Evolutionary conservation across 2,113 vertebrate genomes (phyloP).

Genomic region (Microcebus lehilahytsara): DNA sequence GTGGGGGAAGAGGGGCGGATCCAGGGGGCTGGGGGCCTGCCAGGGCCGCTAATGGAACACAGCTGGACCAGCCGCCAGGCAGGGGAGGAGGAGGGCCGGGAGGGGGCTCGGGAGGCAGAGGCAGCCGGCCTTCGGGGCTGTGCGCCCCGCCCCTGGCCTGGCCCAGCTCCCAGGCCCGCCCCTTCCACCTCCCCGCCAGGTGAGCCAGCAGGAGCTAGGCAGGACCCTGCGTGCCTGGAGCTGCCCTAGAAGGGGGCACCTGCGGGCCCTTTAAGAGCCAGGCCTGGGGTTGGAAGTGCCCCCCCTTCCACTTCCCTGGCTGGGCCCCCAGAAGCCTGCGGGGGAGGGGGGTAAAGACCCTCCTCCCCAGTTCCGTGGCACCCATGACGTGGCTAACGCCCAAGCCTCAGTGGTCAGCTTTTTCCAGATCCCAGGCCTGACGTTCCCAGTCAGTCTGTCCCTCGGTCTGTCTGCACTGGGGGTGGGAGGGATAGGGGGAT

Average conservation of each 20-base stretch:
- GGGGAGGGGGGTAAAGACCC: constrained; percentile 44
- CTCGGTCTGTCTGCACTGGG: neutral
- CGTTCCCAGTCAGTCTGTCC: constrained; percentile 33
- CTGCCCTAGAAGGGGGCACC: constrained; percentile 63
- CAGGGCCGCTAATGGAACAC: constrained; percentile 77
- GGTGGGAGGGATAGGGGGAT: too few species aligned
- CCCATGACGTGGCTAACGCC: constrained; percentile 65
- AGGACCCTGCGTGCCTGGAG: constrained; percentile 66
- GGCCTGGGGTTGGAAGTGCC: constrained; percentile 36
- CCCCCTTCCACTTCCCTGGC: neutral
- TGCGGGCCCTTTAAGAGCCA: constrained; percentile 27
- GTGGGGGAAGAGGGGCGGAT: constrained; percentile 70
- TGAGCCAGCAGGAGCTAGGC: constrained; percentile 47
- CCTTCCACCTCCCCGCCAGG: constrained; percentile 59
- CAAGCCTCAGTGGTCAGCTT: constrained; percentile 61
- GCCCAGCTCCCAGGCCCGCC: constrained; percentile 46
- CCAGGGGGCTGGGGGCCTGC: constrained; percentile 70
- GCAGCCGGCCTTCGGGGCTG: neutral
- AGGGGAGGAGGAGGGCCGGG: neutral
- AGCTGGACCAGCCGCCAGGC: constrained; percentile 70
- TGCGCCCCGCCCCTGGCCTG: constrained; percentile 48
- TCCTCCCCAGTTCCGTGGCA: constrained; percentile 32
- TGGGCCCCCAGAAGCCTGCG: constrained; percentile 6
- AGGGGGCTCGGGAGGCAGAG: constrained; percentile 39
- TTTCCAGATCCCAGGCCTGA: constrained; percentile 66